Evolutionary conservation across 1,140 invertebrate species (phyloP).

Genomic region (Arion vulgaris): DNA sequence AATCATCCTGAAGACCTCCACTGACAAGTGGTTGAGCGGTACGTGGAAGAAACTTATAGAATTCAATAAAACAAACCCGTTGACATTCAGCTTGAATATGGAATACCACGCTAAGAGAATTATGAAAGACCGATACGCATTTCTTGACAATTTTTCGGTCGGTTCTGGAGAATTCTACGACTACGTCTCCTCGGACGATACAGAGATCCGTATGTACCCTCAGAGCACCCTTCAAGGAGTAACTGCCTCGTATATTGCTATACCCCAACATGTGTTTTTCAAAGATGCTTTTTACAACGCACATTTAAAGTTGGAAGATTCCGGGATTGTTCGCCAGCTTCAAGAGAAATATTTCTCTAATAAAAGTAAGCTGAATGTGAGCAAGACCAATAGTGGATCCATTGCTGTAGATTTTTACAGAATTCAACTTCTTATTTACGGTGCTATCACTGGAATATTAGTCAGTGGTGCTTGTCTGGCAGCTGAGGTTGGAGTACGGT

Average conservation of each 20-base stretch:
- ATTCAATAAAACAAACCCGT: constrained; percentile 8
- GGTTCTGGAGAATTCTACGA: neutral
- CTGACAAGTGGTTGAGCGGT: neutral
- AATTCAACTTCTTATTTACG: neutral
- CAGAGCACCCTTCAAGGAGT: neutral
- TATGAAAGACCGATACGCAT: neutral
- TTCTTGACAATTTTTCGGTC: neutral
- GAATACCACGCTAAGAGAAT: neutral
- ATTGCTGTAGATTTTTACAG: neutral
- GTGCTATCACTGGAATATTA: neutral
- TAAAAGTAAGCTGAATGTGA: neutral
- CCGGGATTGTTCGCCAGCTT: neutral
- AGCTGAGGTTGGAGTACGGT: neutral
- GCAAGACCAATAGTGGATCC: neutral
- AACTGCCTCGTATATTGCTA: neutral
- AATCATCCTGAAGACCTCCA: neutral
- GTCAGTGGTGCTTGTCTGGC: neutral
- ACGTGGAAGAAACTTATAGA: neutral
- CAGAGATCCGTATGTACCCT: neutral
- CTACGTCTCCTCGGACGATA: neutral
- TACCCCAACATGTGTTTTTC: constrained; percentile 6
- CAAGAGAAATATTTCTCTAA: neutral
- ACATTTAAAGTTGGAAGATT: neutral
- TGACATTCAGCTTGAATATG: neutral
- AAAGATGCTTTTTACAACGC: neutral